Base-by-base conservation (phyloP, 2,113 vertebrate species). In the Thalassoma bifasciatum region DNA sequence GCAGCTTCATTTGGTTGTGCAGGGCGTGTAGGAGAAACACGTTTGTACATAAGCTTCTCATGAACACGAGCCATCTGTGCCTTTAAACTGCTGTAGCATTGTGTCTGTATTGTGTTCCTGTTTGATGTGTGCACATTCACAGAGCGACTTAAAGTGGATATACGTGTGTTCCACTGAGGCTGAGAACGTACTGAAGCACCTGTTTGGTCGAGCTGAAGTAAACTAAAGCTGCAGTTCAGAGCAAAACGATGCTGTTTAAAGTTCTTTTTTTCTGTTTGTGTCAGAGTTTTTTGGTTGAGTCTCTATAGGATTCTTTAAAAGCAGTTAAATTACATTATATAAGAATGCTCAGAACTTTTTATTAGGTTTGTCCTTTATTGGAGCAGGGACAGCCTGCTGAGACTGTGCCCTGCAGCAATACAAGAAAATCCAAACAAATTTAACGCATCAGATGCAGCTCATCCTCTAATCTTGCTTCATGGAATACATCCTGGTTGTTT, bases 1-100 rank as follows among this genome's bases (percentile, higher is more conserved):
- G 30, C 1, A 34, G 40, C 54, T 57, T 77, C 50, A 79, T 75
- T 72, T 54, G 66, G 23, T 26, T 26, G 50, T 57, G 61, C 26
- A 52, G 37, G 58, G 46, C 57, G 23, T 56, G 42, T 57, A 24
- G 61, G 21, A 63, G 66, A 42, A 30, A 34, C 21, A 54, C 7
- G 38, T 64, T 56, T 47, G n/a, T 17, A 63, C 12, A 56, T 56
- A 58, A 26, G 40, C 38, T 65, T 65, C 19, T 66, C 5, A n/a
- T 36, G 24, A 66, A 40, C 22, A 30, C 14, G 24, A 34, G 14
- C 46, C 36, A 66, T 54, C 66, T 53, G 34, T 21, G 47, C 44
- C 21, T 82, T 77, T 24, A 54, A 9, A 51, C 17, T 60, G 10
- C 5, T 22, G 23, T 47, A 38, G 37, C 37, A 30, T 47, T 72